Evolutionary conservation across 2,888 invertebrate genomes (phyloP).

Genomic region (Serripes groenlandicus): DNA sequence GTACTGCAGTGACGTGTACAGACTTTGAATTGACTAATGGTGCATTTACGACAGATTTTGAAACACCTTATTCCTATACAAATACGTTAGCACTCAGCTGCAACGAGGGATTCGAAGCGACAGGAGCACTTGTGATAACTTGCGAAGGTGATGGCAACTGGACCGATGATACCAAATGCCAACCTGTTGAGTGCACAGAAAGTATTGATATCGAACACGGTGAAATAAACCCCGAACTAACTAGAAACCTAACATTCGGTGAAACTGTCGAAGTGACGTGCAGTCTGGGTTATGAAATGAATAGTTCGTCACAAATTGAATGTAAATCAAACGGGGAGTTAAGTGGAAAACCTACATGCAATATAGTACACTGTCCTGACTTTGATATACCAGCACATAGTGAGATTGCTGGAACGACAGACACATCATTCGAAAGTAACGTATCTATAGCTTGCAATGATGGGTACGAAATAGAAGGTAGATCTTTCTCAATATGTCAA

Average conservation of each 20-base stretch:
- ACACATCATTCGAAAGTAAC: not conserved
- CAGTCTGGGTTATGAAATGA: slow-evolving; percentile 18
- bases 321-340: not conserved
- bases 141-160: not conserved
- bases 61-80: not conserved
- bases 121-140: not conserved
- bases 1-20: not conserved
- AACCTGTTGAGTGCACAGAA: not conserved
- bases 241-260: not conserved
- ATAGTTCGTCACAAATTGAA: not conserved
- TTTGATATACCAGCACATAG: not conserved
- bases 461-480: not conserved
- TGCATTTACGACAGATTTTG: not conserved
- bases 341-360: not conserved
- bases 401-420: not conserved
- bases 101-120: not conserved
- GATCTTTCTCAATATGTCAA: not conserved
- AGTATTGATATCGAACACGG: not conserved
- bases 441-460: not conserved
- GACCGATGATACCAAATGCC: not conserved
- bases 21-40: not conserved
- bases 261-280: slow-evolving; percentile 10
- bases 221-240: not conserved
- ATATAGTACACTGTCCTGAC: not conserved
- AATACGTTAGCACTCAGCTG: not conserved